Percentiles rank a stretch among this genome's conserved stretches.
Evolutionary conservation across 1,140 invertebrate genomes (phyloP).

Genomic region (Dendrolimus kikuchii): DNA sequence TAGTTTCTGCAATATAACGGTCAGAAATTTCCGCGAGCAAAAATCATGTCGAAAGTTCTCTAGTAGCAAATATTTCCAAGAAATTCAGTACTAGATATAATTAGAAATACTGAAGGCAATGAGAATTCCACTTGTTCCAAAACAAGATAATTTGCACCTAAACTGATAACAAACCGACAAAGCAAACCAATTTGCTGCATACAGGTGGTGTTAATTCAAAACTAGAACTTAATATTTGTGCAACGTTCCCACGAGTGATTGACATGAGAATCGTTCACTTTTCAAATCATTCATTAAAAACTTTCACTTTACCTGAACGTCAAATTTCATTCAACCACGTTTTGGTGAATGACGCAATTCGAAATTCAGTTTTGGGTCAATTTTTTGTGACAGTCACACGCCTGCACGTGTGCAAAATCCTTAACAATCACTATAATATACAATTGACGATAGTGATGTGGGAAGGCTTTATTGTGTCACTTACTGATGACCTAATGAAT

Average conservation of each 20-base stretch:
- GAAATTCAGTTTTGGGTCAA: slow-evolving; percentile 27
- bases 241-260: slow-evolving; percentile 28
- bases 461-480: slow-evolving; percentile 17
- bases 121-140: too few relatives aligned
- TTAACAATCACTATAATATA: slow-evolving; percentile 15
- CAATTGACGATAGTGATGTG: slow-evolving; percentile 14
- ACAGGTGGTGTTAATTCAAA: too few relatives aligned
- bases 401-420: slow-evolving; percentile 44
- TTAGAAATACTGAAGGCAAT: too few relatives aligned
- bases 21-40: too few relatives aligned
- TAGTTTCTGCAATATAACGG: too few relatives aligned
- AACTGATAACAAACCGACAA: background rate
- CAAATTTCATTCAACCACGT: background rate
- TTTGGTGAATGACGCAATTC: slow-evolving; percentile 17
- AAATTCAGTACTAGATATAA: too few relatives aligned
- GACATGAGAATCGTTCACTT: slow-evolving; percentile 19
- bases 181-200: background rate
- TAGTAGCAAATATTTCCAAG: too few relatives aligned
- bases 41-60: too few relatives aligned
- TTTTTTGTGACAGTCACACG: slow-evolving; percentile 37
- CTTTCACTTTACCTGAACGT: slow-evolving; percentile 7
- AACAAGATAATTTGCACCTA: too few relatives aligned
- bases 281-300: slow-evolving; percentile 1
- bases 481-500: slow-evolving; percentile 32
- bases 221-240: background rate